Conservation (phyloP, 2,113 vertebrate genomes). For the Rhagologus leucostigma region DNA sequence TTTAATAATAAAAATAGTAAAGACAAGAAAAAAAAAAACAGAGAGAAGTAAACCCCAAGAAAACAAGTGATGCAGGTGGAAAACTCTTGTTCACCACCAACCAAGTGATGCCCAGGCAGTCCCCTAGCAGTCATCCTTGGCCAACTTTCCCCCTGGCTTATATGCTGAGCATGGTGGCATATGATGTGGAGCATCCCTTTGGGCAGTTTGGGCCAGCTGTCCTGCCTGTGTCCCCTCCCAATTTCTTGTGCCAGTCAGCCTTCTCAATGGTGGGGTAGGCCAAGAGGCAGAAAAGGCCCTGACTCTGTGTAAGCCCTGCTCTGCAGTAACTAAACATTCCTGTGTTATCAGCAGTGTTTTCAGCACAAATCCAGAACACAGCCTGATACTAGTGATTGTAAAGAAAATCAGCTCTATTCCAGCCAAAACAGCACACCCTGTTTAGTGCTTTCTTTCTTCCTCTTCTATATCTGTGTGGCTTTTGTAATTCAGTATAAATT, state of each 20-base stretch:
- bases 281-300: neutral
- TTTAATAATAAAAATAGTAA: neutral
- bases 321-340: neutral
- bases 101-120: neutral
- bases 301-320: neutral
- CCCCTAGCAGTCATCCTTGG: neutral
- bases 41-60: neutral
- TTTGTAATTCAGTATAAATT: neutral
- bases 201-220: neutral
- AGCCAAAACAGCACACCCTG: neutral
- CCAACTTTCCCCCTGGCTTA: neutral
- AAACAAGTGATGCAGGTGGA: neutral
- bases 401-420: neutral
- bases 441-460: neutral
- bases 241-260: rapidly evolving
- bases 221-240: neutral
- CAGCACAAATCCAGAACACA: neutral
- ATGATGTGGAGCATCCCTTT: neutral
- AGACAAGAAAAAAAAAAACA: neutral
- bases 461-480: neutral
- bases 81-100: neutral
- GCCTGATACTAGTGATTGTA: neutral
- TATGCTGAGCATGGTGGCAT: neutral
- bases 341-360: neutral
- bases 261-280: neutral